A percentile compares a stretch with the other conserved stretches of the same genome.
Evolutionary conservation across 2,113 vertebrate species (phyloP).

Genomic region (Lasiurus cinereus): DNA sequence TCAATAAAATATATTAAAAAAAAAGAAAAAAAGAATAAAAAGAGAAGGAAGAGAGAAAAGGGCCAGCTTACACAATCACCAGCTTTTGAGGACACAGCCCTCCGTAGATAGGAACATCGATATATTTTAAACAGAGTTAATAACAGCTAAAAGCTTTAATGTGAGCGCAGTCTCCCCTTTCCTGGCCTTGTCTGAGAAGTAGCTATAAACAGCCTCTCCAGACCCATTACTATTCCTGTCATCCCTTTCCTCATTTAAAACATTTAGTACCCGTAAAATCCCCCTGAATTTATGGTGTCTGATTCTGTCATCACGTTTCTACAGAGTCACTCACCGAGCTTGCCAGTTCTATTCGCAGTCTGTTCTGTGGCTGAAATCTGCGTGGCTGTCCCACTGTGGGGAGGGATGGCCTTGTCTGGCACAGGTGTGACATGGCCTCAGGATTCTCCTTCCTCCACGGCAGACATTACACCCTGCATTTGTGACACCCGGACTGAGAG

Average conservation of each 20-base stretch:
- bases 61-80: not conserved
- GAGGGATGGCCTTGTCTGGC: not conserved
- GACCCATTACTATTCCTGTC: not conserved
- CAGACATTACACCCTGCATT: not conserved
- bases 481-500: not conserved
- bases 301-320: not conserved
- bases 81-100: not conserved
- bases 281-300: not conserved
- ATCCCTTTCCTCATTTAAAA: not conserved
- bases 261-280: not conserved
- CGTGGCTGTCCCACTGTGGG: not conserved
- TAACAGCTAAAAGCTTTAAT: constrained; percentile 25
- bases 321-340: not conserved
- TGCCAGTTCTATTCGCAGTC: not conserved
- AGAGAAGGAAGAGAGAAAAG: not conserved
- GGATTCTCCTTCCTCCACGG: not conserved
- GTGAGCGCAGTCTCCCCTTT: not conserved
- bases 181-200: not conserved
- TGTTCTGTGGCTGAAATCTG: not conserved
- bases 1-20: too few relatives aligned
- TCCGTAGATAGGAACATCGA: not conserved
- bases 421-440: not conserved
- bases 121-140: constrained; percentile 22
- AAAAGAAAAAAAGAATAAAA: too few relatives aligned
- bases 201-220: constrained; percentile 35